phyloP scores from a whole-genome alignment of 2,797 vertebrate species.

The Enteromius paludinosus region DNA sequence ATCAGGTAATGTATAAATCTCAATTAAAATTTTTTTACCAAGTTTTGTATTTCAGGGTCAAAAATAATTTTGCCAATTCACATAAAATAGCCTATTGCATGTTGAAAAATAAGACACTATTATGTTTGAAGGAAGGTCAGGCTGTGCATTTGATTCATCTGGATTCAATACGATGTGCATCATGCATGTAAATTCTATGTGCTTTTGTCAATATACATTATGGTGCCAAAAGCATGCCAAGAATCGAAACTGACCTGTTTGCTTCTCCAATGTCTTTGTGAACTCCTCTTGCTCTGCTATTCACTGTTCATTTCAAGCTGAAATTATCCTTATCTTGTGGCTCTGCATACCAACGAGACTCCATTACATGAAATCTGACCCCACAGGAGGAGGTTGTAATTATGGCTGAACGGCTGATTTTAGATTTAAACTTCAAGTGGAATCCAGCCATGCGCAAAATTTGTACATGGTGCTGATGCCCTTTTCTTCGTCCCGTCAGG shows the following conservation, averaged over 20 bases:
- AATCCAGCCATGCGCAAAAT: constrained; percentile 62
- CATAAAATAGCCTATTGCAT: background rate
- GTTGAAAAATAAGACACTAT: background rate
- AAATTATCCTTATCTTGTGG: constrained; percentile 57
- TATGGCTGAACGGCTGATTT: constrained; percentile 60
- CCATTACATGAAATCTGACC: constrained; percentile 65
- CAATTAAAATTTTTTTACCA: too few species aligned
- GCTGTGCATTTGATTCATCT: background rate
- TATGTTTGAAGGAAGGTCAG: background rate
- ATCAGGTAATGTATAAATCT: too few species aligned
- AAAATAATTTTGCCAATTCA: background rate
- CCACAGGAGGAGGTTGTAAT: constrained; percentile 60
- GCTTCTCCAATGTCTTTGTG: background rate
- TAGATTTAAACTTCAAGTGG: constrained; percentile 63
- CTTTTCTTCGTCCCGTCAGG: constrained; percentile 6
- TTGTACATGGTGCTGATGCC: constrained; percentile 56
- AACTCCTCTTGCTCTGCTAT: constrained; percentile 16
- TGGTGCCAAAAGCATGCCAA: constrained; percentile 40
- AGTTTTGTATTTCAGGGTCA: too few species aligned
- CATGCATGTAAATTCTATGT: background rate
- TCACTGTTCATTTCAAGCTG: constrained; percentile 40
- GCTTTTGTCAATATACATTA: background rate
- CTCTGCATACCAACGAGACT: constrained; percentile 37
- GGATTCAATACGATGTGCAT: background rate
- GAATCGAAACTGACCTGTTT: constrained; percentile 15